Evolutionary conservation across 53 echinoderm and acorn worm species (phyloP), one percentile per base, ranked within the genome.

Genomic region (Temnopleurus reevesii): DNA sequence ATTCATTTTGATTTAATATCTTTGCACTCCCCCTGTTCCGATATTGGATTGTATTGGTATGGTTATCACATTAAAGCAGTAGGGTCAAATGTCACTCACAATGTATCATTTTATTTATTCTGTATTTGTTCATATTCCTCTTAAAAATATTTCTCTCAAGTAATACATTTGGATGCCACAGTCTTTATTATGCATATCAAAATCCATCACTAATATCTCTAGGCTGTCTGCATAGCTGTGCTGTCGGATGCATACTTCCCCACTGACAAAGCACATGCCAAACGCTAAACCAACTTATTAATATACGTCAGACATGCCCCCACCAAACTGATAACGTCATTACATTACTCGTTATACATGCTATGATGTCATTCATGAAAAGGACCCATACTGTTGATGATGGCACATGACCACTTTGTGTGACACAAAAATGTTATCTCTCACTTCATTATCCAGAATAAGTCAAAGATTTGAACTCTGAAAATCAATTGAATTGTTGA

Each of bases 231-330:
- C 71, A 71, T 71, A 71, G 21, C 71, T 71, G n/a, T 71, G 71
- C 71, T 38, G 71, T 71, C 71, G 41, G 71, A 71, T 51, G 53
- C 79, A 79, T 79, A 79, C 79, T 79, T 79, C 46, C 79, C 7
- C 49, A n/a, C 27, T 79, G 79, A 79, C 27, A 79, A 79, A 29
- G 79, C 79, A 79, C 45, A 79, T 79, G 46, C 79, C 79, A 79
- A 49, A 41, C 28, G 27, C 46, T 46, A 47, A 10, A 27, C 79
- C 15, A 2, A 41, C 28, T 47, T 47, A 47, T 6, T 25, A 33
- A 77, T 26, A 24, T 44, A 79, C 51, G 79, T 79, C 79, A 79
- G 79, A 0, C 45, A 47, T 79, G 29, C 26, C 28, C 46, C 46
- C 28, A 79, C 6, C 6, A 17, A 49, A 21, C 49, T 46, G 79